Evolutionary conservation across 1,140 invertebrate species (phyloP).

Genomic region (Brachionus sp.): DNA sequence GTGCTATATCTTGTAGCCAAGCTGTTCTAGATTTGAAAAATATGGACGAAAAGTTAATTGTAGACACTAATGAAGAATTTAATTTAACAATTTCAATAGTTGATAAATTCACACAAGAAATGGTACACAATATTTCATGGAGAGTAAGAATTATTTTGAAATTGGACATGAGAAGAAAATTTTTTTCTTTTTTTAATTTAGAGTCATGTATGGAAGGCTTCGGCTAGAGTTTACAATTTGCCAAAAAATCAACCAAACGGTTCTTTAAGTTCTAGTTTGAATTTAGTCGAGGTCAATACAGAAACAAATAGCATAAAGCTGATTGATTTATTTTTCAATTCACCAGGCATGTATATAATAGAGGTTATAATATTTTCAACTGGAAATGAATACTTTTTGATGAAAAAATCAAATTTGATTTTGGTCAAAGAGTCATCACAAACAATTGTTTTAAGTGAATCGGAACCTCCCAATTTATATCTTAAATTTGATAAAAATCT

Average conservation of each 20-base stretch:
- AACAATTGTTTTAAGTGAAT: not conserved
- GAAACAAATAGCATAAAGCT: not conserved
- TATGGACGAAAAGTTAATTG: not conserved
- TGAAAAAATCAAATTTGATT: not conserved
- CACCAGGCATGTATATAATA: slow-evolving; percentile 16
- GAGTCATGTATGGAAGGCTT: not conserved
- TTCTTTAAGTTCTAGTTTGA: not conserved
- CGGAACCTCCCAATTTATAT: not conserved
- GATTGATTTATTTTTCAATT: not conserved
- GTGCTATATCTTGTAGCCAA: not conserved
- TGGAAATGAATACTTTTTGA: not conserved
- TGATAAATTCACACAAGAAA: not conserved
- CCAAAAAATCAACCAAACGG: not conserved
- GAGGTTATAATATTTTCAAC: not conserved
- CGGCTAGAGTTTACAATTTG: not conserved
- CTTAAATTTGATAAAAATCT: not conserved
- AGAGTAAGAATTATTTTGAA: not conserved
- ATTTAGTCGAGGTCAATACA: not conserved
- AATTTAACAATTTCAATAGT: not conserved
- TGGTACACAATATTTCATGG: slow-evolving; percentile 9
- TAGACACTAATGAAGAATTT: not conserved
- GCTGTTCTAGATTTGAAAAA: not conserved
- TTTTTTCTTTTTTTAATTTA: not conserved
- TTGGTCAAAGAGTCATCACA: not conserved
- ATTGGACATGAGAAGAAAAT: not conserved